Base-by-base conservation (phyloP, 1,140 invertebrate species). In the Drosophila tani region DNA sequence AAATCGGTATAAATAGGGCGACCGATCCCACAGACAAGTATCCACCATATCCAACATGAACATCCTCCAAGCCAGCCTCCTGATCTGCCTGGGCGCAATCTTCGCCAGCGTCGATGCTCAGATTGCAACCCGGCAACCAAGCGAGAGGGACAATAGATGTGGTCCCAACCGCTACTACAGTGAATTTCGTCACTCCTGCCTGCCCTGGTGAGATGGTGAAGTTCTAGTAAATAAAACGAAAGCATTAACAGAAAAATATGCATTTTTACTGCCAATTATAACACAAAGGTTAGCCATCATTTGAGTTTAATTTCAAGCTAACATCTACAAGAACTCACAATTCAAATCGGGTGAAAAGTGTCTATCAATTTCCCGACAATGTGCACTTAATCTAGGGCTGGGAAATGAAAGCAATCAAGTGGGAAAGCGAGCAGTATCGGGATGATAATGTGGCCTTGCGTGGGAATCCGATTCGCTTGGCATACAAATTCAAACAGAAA, bases 401-500 rank as follows among this genome's bases (percentile, higher is more conserved):
- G 41, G 12, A 35, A 21, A 29, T 6, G 21, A 32, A 29, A 29
- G 41, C n/a, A 21, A 55, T 6, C 17, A 55, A 55, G 47, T 19
- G 12, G 32, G 24, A 19, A 19, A 49, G 9, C n/a, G 24, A 24
- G 17, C 17, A 38, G 21, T 6, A 32, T 38, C 14, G 3, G 24
- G 65, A 17, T 41, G 45, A 58, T 45, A 38, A 46, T 35, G 57
- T 60, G 46, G 56, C 27, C 17, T 32, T 17, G 24, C 24, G 24
- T 11, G n/a, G 24, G 29, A 63, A 60, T 49, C 63, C 29, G 15
- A 62, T 41, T 63, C 29, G 50, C 49, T 53, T 47, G 49, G 32
- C 57, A 53, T 45, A 38, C 59, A 64, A 70, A 55, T 64, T 40
- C 49, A 70, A 70, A 64, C 27, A 64, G 27, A 70, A 64, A 46